Evolutionary conservation across 2,113 vertebrate species (phyloP).

Genomic region (Scytalopus superciliaris): DNA sequence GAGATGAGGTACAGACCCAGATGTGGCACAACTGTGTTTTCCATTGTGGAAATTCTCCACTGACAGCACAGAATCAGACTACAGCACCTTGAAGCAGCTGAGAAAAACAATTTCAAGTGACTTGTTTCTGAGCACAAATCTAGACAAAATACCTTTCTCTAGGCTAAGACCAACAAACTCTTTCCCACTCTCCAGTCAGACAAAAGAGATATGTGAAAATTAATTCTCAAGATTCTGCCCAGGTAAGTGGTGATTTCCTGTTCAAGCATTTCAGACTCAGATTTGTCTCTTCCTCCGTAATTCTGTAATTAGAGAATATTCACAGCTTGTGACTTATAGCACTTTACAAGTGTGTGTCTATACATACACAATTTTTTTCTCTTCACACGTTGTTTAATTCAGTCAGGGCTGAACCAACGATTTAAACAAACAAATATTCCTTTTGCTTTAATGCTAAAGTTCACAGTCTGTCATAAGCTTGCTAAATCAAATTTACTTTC

Average conservation of each 20-base stretch:
- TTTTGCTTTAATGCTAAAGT: neutral
- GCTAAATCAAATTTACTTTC: neutral
- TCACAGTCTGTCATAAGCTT: neutral
- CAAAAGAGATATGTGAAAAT: neutral
- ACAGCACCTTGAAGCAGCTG: neutral
- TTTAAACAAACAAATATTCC: neutral
- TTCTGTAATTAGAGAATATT: neutral
- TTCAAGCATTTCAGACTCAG: neutral
- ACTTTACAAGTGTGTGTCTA: neutral
- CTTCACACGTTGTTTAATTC: neutral
- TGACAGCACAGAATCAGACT: neutral
- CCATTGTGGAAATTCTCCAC: neutral
- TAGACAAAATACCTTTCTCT: neutral
- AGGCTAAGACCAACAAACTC: neutral
- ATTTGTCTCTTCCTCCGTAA: neutral
- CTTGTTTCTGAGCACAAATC: neutral
- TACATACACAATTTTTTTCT: neutral
- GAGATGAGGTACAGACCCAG: neutral
- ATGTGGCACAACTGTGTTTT: neutral
- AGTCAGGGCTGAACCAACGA: neutral
- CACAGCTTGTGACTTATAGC: neutral
- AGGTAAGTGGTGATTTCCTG: neutral
- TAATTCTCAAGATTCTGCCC: neutral
- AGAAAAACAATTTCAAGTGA: neutral
- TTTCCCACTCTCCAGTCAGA: neutral